phyloP scores from a whole-genome alignment of 2,888 invertebrate genomes.

The Empis livida region DNA sequence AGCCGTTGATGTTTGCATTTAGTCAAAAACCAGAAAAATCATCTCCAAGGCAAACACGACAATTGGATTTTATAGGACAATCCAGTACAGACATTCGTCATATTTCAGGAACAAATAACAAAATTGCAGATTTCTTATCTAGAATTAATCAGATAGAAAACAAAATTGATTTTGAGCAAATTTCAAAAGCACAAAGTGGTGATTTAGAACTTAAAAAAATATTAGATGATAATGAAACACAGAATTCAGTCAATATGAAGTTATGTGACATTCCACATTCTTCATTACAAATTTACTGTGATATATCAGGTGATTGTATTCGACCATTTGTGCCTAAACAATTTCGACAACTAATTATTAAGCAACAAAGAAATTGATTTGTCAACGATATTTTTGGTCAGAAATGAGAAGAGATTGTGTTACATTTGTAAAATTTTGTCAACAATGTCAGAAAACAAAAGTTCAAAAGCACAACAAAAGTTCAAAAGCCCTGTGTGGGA shows the following conservation, averaged over 20 bases:
- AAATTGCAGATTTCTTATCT: conserved; percentile 14
- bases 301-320: neutral
- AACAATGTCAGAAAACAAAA: conserved; percentile 1
- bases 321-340: conserved; percentile 4
- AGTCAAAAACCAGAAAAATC: conserved; percentile 18
- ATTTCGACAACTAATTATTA: conserved; percentile 1
- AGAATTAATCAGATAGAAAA: conserved; percentile 11
- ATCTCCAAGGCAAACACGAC: conserved; percentile 24
- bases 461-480: neutral
- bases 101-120: conserved; percentile 12
- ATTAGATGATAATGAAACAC: neutral
- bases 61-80: conserved; percentile 22
- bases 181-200: conserved; percentile 4
- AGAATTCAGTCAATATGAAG: too few relatives aligned
- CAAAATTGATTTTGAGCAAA: neutral
- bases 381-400: conserved; percentile 2
- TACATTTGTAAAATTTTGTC: neutral
- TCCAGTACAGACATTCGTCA: conserved; percentile 9
- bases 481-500: too few relatives aligned
- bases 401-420: conserved; percentile 3
- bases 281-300: neutral
- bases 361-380: conserved; percentile 1
- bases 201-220: conserved; percentile 7
- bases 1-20: conserved; percentile 21
- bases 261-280: too few relatives aligned